Base-by-base conservation (phyloP, 2,113 vertebrate species). In the Onychostruthus taczanowskii region DNA sequence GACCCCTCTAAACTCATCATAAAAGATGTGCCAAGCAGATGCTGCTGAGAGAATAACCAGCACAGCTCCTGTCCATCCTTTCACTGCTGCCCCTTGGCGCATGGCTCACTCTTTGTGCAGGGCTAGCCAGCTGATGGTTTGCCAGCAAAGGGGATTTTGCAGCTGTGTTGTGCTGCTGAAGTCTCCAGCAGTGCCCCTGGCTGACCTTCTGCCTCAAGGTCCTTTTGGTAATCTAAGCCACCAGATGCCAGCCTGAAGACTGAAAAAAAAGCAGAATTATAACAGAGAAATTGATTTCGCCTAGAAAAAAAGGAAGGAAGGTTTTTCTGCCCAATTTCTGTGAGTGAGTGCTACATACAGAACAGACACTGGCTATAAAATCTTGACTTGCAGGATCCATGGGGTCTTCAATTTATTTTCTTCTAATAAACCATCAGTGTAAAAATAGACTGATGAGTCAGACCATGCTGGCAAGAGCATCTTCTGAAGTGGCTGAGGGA, bases 121-220 rank as follows among this genome's bases (percentile, higher is more conserved):
- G 15, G 46, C 47, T 37, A 41, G 75, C 64, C 93, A 96, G 68
- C 39, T 91, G 90, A 93, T 55, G 14, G 7, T 10, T 85, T 93
- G 82, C 82, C 92, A 90, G 68, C 9, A 91, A 84, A 80, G 52
- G 68, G 73, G 78, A 92, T 94, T 95, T 86, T 75, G 52, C 82
- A 94, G 59, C 76, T 94, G 63, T 66, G 89, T 83, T 84, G n/a
- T 5, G 3, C 27, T 80, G 59, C 55, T 75, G 55, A 90, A 74
- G 55, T 84, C 79, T 92, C 76, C 73, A 74, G 39, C 39, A 70
- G 69, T 1, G 13, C 66, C 28, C 16, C 73, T 95, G 92, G 61
- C 85, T 94, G 85, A 93, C 68, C 82, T 93, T 39, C 64, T 87
- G 28, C 44, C 31, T 94, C 90, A 74, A 44, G 37, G 76, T 67